Percentiles rank a stretch among this genome's conserved stretches.
phyloP scores from a whole-genome alignment of 2,113 vertebrate species.

The Sylvicapra grimmia region DNA sequence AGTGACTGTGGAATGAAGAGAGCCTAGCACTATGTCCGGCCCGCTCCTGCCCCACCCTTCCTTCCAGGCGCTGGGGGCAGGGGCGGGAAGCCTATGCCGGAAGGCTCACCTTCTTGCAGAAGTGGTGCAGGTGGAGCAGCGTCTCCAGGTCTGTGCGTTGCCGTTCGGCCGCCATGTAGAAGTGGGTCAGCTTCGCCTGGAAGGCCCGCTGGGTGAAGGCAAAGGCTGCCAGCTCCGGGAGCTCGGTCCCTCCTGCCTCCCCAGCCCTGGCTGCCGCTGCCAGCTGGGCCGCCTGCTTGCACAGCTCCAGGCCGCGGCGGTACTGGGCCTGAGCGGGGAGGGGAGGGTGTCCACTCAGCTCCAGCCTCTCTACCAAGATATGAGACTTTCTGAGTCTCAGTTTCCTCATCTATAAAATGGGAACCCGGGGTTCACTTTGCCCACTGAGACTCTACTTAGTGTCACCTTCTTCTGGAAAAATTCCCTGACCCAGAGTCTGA shows the following conservation, averaged over 20 bases:
- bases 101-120: conserved; percentile 86
- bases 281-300: conserved; percentile 79
- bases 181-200: conserved; percentile 83
- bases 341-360: accelerated
- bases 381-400: background rate
- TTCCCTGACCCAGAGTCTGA: background rate
- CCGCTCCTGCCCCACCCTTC: accelerated
- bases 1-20: accelerated
- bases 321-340: conserved; percentile 82
- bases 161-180: conserved; percentile 83
- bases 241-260: accelerated
- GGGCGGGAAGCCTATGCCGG: accelerated
- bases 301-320: conserved; percentile 75
- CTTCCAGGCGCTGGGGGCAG: accelerated
- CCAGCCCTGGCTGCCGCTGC: conserved; percentile 30
- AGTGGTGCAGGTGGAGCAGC: conserved; percentile 75
- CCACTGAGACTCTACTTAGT: background rate
- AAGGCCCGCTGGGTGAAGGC: conserved; percentile 78
- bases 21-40: accelerated
- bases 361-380: accelerated
- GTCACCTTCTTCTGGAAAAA: background rate
- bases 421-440: background rate
- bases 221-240: conserved; percentile 81
- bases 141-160: conserved; percentile 81
- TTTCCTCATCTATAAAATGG: background rate